A percentile compares a stretch with the other conserved stretches of the same genome.
Conservation (phyloP, 2,113 vertebrate species). For the Rallus limicola region DNA sequence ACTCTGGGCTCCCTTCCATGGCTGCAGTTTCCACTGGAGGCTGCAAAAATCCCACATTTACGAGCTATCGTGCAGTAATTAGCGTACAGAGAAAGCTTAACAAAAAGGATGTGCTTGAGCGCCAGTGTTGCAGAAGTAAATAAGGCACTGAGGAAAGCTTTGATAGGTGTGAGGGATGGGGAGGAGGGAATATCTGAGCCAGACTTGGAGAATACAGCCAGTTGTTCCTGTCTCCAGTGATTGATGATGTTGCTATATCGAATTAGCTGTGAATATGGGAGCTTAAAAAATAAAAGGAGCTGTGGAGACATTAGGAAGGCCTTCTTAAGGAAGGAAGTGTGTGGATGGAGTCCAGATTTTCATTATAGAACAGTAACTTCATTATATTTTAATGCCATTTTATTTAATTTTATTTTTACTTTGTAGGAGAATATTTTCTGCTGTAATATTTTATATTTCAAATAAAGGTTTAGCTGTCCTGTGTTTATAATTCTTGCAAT, state of each 20-base stretch:
- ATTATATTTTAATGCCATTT: slow-evolving; percentile 54
- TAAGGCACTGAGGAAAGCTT: background rate
- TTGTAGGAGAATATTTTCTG: slow-evolving; percentile 46
- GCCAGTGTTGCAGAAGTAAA: background rate
- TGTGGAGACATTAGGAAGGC: slow-evolving; percentile 38
- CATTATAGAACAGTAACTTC: slow-evolving; percentile 38
- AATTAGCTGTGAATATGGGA: slow-evolving; percentile 78
- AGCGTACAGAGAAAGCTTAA: slow-evolving; percentile 13
- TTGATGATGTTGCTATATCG: slow-evolving; percentile 79
- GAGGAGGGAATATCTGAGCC: background rate
- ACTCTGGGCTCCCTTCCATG: background rate
- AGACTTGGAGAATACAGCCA: slow-evolving; percentile 30
- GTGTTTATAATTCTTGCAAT: background rate
- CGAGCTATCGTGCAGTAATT: background rate
- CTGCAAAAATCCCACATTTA: background rate
- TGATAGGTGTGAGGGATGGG: background rate
- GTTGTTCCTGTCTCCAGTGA: slow-evolving; percentile 71
- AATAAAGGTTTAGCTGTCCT: slow-evolving; percentile 12
- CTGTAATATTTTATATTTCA: slow-evolving; percentile 39
- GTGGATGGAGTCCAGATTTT: slow-evolving; percentile 56
- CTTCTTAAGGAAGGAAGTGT: slow-evolving; percentile 53
- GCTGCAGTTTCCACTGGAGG: background rate
- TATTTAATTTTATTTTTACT: slow-evolving; percentile 57
- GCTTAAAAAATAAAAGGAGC: slow-evolving; percentile 64
- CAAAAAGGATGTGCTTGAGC: background rate